Evolutionary conservation across 2,888 invertebrate genomes (phyloP), one percentile per base, ranked within the genome.

Genomic region (Adelphocoris suturalis): DNA sequence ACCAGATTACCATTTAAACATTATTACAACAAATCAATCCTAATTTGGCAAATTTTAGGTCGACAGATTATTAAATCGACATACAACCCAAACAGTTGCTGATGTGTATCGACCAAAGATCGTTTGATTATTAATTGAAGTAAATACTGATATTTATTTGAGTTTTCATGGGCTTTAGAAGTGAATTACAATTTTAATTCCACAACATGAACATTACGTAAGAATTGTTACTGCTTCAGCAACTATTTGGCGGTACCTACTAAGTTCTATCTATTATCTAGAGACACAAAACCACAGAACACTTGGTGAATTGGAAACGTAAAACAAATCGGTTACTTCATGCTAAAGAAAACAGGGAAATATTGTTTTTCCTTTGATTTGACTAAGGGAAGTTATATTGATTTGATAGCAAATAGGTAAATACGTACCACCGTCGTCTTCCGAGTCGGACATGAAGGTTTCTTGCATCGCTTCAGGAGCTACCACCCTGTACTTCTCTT

Each of bases 381-480:
- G 14, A 52, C 13, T 52, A 76, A 37, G 37, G 7, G 3, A 4
- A 37, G 37, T 37, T 37, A 7, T 9, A 1, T 16, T 28, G 52
- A 52, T 16, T 11, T 52, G 2, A 52, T 11, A 14, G 52, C 1
- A 57, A 68, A 46, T 7, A n/a, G n/a, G n/a, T n/a, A 55, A 85
- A 81, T 37, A 86, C 89, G 75, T 95, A 96, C 98, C 98, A 94
- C 98, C 98, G 95, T 99, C 99, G 94, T 99, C 99, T 93, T 99
- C 99, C 0, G 99, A 99, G 94, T 99, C 99, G 28, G 98, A 98
- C 96, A 99, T 97, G 94, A 99, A 97, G 13, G 98, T 97, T 94
- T 99, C 99, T 93, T 99, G 99, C 98, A 99, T 98, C 92, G 98
- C 97, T 94, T 99, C 99, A 0, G 99, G 99, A 87, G 98, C 98